These are phyloP conservation scores for Agonum fuliginosum DNA, from an alignment of 2,888 invertebrate species.

Conservation along the genomic window DNA sequence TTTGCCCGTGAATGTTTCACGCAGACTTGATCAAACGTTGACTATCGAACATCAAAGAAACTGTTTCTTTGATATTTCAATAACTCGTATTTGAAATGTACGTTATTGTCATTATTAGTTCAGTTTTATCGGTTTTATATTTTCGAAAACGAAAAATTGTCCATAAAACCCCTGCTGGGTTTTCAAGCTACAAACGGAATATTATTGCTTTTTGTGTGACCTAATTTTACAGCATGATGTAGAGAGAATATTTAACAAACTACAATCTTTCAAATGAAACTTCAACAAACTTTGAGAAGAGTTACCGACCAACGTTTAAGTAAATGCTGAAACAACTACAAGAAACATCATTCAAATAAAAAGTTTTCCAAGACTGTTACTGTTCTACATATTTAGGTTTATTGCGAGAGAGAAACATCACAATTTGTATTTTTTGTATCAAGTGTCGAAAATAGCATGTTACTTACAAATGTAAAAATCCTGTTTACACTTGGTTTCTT, in stretches of 20 bases:
- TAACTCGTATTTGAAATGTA: slow-evolving; percentile 18
- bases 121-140: slow-evolving; percentile 18
- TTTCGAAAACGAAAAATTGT: slow-evolving; percentile 10
- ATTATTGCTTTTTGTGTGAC: background rate
- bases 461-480: too few relatives aligned
- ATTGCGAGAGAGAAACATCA: slow-evolving; percentile 3
- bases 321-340: slow-evolving; percentile 31
- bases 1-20: slow-evolving; percentile 44
- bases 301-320: slow-evolving; percentile 16
- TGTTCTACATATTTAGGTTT: slow-evolving; percentile 20
- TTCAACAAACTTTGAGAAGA: slow-evolving; percentile 5
- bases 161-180: slow-evolving; percentile 10
- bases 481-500: too few relatives aligned
- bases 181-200: background rate
- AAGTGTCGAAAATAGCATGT: too few relatives aligned
- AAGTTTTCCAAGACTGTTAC: background rate
- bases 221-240: background rate
- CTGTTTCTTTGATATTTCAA: slow-evolving; percentile 46
- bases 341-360: slow-evolving; percentile 34
- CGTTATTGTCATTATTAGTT: slow-evolving; percentile 40
- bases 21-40: slow-evolving; percentile 43
- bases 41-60: slow-evolving; percentile 47
- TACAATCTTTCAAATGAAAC: slow-evolving; percentile 13
- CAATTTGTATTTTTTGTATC: slow-evolving; percentile 18
- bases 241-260: slow-evolving; percentile 6